A percentile compares a stretch with the other conserved stretches of the same genome.
Conservation (phyloP, 2,797 vertebrate genomes). For the Meriones psammophilus region DNA sequence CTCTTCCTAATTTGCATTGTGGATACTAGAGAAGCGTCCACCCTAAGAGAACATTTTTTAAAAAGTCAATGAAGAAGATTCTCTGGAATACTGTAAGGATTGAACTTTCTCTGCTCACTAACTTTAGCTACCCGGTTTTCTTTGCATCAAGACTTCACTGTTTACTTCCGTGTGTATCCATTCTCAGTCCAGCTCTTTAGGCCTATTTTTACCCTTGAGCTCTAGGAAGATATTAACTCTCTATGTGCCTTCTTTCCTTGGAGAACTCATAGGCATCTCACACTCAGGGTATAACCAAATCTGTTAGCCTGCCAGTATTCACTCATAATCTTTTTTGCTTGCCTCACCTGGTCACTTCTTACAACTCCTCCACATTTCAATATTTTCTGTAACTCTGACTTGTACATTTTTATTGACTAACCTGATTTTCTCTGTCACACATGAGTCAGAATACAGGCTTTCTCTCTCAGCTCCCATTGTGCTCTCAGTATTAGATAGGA, state of each 20-base stretch:
- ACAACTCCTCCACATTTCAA: not conserved
- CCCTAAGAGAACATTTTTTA: not conserved
- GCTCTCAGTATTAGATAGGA: not conserved
- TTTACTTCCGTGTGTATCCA: not conserved
- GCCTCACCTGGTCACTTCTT: not conserved
- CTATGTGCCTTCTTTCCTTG: not conserved
- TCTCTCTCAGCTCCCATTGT: not conserved
- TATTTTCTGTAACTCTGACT: not conserved
- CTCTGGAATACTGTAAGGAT: not conserved
- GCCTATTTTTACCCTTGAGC: slow-evolving; percentile 18
- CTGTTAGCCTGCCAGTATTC: not conserved
- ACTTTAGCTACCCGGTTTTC: not conserved
- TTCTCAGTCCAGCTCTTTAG: not conserved
- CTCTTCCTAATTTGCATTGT: not conserved
- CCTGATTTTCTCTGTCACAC: slow-evolving; percentile 9
- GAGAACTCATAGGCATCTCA: slow-evolving; percentile 1
- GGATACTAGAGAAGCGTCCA: not conserved
- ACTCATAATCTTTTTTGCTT: not conserved
- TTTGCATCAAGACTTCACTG: not conserved
- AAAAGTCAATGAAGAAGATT: slow-evolving; percentile 3
- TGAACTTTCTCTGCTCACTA: not conserved
- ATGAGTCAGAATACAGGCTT: not conserved
- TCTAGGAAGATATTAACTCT: not conserved
- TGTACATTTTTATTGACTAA: not conserved
- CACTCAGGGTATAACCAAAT: not conserved